Evolutionary conservation across 2,113 vertebrate genomes (phyloP).

Genomic region (Myiopsitta monachus): DNA sequence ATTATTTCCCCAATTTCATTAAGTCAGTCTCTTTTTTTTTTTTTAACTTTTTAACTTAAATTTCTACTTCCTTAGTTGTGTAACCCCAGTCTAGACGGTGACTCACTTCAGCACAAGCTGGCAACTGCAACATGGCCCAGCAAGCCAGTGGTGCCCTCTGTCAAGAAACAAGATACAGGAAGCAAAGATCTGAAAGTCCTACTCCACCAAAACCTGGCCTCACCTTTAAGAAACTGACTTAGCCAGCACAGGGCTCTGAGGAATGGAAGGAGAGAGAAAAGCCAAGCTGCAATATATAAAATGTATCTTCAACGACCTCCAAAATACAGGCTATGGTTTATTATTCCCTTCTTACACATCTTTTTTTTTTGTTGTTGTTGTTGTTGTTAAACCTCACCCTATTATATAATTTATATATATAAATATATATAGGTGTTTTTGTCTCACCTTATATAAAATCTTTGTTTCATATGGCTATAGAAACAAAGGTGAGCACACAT

Average conservation of each 20-base stretch:
- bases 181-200: neutral
- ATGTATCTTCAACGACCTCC: neutral
- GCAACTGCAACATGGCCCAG: neutral
- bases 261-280: neutral
- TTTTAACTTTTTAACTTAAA: neutral
- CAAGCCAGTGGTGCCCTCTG: neutral
- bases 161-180: neutral
- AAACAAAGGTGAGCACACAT: neutral
- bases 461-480: neutral
- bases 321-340: neutral
- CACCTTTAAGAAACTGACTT: neutral
- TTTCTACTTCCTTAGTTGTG: neutral
- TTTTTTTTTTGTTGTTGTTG: neutral
- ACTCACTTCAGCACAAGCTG: neutral
- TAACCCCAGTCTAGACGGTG: neutral
- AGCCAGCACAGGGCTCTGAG: neutral
- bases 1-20: neutral
- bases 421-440: too few species aligned
- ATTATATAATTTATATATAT: too few species aligned
- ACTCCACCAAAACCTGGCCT: neutral
- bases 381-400: neutral
- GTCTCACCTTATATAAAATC: too few species aligned
- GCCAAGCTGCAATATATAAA: neutral
- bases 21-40: neutral
- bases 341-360: neutral